Base-by-base conservation (phyloP, 2,888 invertebrate genomes). In the Cepaea hortensis region DNA sequence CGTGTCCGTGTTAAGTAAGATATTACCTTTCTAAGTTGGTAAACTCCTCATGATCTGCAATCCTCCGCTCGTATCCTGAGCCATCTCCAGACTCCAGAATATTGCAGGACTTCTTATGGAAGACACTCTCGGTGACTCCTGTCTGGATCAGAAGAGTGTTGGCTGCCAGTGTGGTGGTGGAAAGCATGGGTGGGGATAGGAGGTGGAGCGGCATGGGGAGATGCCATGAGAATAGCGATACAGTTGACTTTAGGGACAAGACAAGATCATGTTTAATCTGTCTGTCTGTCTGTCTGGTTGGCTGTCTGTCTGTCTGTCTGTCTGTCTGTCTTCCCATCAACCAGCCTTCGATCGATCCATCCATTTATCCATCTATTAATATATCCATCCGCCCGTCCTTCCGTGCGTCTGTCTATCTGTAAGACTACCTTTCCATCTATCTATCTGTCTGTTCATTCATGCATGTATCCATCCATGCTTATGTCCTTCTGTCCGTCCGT, bases 141-240 rank as follows among this genome's bases (percentile, higher is more conserved):
- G 86, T 86, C 79, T 86, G 86, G 15, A 86, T 86, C 65, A 86
- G 46, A 3, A 76, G 35, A 6, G 86, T 83, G 55, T 46, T 46
- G 50, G 83, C 86, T 86, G 82, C 11, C 35, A 80, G 62, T 9
- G 65, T 11, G 20, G 3, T 11, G 46, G 48, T 13, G 48, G 46
- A 13, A 15, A 15, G 35, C 9, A 18, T 23, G 35, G 83, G n/a
- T 73, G 50, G 5, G 76, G 20, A 20, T 13, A 62, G 79, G 65
- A 35, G 35, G 35, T 35, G 35, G 35, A 35, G 35, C 35, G 23
- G 11, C 48, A 18, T 48, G 75, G 6, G 15, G 4, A 46, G 20
- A 55, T 55, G 55, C 6, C 55, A 55, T 6, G 55, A 55, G 55
- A 55, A 55, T 9, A 11, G 55, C 55, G 11, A 9, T 9, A 55